A percentile compares a stretch with the other conserved stretches of the same genome.
Conservation (phyloP, 37 sponge, comb jelly and placozoan species). For the Axinella damicornis region DNA sequence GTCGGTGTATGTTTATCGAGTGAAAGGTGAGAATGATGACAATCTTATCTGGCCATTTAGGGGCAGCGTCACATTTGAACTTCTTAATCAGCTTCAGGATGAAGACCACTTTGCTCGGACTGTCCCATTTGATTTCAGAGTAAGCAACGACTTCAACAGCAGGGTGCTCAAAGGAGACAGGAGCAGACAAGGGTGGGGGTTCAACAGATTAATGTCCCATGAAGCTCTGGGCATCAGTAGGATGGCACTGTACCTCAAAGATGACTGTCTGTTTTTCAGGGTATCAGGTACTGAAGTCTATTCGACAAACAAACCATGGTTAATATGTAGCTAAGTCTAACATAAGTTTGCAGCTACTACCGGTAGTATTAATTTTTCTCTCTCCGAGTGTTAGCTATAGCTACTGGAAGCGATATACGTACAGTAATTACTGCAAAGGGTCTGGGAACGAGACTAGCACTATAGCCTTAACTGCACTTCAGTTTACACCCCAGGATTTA, state of each 20-base stretch:
- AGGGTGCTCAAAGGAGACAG: neutral
- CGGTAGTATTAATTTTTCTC: too few relatives aligned
- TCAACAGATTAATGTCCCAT: neutral
- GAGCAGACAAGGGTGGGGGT: neutral
- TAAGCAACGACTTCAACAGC: neutral
- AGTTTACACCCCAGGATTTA: too few relatives aligned
- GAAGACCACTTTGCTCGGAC: neutral
- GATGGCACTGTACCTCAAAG: conserved; percentile 2
- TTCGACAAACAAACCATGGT: neutral
- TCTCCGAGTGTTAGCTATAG: too few relatives aligned
- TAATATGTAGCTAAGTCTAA: too few relatives aligned
- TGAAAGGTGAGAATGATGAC: conserved; percentile 8
- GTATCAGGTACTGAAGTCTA: neutral
- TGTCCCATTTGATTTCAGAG: neutral
- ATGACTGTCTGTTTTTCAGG: conserved; percentile 13
- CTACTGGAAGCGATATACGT: too few relatives aligned
- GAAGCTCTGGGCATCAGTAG: neutral
- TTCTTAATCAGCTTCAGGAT: neutral
- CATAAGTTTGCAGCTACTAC: too few relatives aligned
- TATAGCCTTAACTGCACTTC: too few relatives aligned
- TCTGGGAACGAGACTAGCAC: too few relatives aligned
- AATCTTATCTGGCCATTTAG: neutral
- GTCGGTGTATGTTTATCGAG: neutral
- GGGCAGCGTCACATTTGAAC: neutral
- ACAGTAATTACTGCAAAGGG: too few relatives aligned